Percentiles rank a stretch among this genome's conserved stretches.
Conservation (phyloP, 2,797 vertebrate genomes). For the Momotus momota region DNA sequence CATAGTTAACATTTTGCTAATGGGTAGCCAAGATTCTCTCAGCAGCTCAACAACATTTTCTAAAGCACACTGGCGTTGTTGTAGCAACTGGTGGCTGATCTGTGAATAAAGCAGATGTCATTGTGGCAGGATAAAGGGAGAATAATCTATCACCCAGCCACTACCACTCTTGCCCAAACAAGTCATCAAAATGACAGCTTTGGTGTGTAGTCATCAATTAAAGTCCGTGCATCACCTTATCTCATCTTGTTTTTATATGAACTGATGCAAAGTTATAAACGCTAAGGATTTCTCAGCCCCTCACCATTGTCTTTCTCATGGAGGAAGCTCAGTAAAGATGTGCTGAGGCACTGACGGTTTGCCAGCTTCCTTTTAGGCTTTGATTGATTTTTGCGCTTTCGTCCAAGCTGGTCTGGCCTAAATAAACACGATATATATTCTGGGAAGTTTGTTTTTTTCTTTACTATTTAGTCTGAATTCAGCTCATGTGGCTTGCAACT, state of each 20-base stretch:
- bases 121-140: slow-evolving; percentile 74
- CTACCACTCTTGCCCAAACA: slow-evolving; percentile 84
- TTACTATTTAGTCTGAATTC: slow-evolving; percentile 51
- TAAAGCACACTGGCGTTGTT: slow-evolving; percentile 84
- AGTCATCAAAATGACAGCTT: slow-evolving; percentile 87
- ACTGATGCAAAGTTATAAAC: not conserved
- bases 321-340: slow-evolving; percentile 11
- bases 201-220: slow-evolving; percentile 74
- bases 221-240: slow-evolving; percentile 42
- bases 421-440: slow-evolving; percentile 64
- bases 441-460: not conserved
- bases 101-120: slow-evolving; percentile 93
- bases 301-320: not conserved
- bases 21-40: slow-evolving; percentile 83
- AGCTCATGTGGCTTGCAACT: not conserved
- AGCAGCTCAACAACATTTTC: slow-evolving; percentile 89
- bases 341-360: not conserved
- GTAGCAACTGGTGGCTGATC: slow-evolving; percentile 86
- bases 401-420: slow-evolving; percentile 28
- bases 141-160: slow-evolving; percentile 85
- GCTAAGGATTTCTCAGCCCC: slow-evolving; percentile 14
- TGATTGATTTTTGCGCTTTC: slow-evolving; percentile 50
- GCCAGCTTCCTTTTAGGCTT: slow-evolving; percentile 66
- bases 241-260: slow-evolving; percentile 68
- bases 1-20: slow-evolving; percentile 88